Evolutionary conservation across 2,113 vertebrate genomes (phyloP).

Genomic region (Chloropsis hardwickii): DNA sequence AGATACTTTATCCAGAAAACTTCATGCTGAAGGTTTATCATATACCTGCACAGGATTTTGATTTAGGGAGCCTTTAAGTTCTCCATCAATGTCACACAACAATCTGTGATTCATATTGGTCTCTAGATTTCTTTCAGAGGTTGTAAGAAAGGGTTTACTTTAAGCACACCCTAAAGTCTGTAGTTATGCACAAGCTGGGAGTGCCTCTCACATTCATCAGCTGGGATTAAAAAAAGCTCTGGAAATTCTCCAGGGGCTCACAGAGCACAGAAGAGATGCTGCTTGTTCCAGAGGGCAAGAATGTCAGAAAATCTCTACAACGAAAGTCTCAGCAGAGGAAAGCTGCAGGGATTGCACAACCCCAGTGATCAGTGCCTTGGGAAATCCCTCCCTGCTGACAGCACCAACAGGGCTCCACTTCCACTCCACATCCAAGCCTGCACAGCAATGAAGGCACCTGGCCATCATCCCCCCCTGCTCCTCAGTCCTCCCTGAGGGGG

Average conservation of each 20-base stretch:
- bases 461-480: not conserved
- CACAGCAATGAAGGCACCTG: fast-evolving
- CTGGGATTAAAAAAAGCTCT: not conserved
- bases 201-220: not conserved
- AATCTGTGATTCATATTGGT: not conserved
- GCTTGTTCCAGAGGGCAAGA: not conserved
- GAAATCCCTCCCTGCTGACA: not conserved
- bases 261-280: not conserved
- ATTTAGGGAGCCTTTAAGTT: not conserved
- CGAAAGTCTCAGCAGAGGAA: not conserved
- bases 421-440: not conserved
- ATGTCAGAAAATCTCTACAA: not conserved
- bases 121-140: not conserved
- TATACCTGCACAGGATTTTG: not conserved
- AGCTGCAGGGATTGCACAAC: not conserved
- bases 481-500: not conserved
- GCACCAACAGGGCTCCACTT: fast-evolving
- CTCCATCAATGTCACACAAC: not conserved
- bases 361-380: not conserved
- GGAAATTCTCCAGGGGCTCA: not conserved
- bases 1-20: not conserved
- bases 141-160: not conserved
- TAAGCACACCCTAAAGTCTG: not conserved
- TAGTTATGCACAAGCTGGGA: not conserved
- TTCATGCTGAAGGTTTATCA: not conserved